These are phyloP conservation scores for Cataglyphis rosenhaueri DNA, from an alignment of 2,888 invertebrate genomes.

Conservation along the genomic window DNA sequence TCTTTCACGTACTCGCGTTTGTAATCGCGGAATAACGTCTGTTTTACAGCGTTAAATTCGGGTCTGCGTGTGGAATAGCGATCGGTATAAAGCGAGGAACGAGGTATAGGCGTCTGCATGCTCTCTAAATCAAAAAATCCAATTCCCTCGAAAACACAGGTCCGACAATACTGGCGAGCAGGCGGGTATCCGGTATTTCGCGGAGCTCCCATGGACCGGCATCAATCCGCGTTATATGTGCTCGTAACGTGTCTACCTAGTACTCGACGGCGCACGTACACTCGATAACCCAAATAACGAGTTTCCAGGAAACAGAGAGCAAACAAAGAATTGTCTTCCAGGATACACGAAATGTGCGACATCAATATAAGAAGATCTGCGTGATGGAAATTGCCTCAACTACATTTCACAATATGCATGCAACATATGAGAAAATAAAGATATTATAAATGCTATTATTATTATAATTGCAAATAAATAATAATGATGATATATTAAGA, in stretches of 20 bases:
- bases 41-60: constrained; percentile 74
- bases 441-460: neutral
- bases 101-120: constrained; percentile 61
- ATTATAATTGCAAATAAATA: neutral
- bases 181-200: constrained; percentile 72
- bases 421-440: neutral
- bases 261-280: constrained; percentile 51
- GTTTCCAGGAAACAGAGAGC: constrained; percentile 62
- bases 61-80: constrained; percentile 60
- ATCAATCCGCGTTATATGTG: constrained; percentile 76
- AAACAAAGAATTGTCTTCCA: constrained; percentile 55
- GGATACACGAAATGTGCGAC: neutral
- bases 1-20: constrained; percentile 53
- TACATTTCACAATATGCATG: neutral
- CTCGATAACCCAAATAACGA: constrained; percentile 75
- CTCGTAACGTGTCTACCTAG: constrained; percentile 68
- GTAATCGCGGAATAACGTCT: constrained; percentile 73
- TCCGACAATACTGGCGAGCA: constrained; percentile 72
- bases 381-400: neutral
- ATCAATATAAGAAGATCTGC: neutral
- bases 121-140: constrained; percentile 73
- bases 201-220: constrained; percentile 61
- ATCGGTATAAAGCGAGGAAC: constrained; percentile 50
- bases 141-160: constrained; percentile 75
- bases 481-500: neutral